A percentile compares a stretch with the other conserved stretches of the same genome.
These are phyloP conservation scores for Meiosimyza decipiens DNA, from an alignment of 2,888 invertebrate species.

Conservation along the genomic window DNA sequence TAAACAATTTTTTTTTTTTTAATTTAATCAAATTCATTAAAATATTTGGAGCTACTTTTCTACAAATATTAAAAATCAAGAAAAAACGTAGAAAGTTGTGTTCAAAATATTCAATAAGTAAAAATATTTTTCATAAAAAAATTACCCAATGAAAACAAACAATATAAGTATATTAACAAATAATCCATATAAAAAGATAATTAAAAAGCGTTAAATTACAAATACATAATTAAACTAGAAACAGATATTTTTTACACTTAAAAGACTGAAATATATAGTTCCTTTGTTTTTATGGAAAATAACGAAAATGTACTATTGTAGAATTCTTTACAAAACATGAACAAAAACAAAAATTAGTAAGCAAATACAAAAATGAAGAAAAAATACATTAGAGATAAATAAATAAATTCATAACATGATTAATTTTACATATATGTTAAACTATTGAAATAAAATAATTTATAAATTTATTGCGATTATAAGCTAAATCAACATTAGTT, in stretches of 20 bases:
- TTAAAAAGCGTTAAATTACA: conserved; percentile 14
- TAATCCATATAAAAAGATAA: background rate
- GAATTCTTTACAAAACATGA: conserved; percentile 17
- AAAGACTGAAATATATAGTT: conserved; percentile 69
- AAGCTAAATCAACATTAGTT: no score
- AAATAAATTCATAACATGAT: background rate
- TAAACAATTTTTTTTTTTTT: no score
- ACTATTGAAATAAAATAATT: background rate
- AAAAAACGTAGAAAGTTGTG: background rate
- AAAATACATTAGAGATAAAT: background rate
- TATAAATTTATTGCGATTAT: no score
- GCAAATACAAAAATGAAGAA: conserved; percentile 23
- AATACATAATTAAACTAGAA: conserved; percentile 18
- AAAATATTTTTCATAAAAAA: background rate
- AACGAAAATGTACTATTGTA: conserved; percentile 36
- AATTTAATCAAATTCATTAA: no score
- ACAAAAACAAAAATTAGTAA: conserved; percentile 17
- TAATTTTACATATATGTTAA: background rate
- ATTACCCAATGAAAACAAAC: background rate
- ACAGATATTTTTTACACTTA: conserved; percentile 64
- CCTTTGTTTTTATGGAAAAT: conserved; percentile 68
- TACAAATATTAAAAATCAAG: background rate
- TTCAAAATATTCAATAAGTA: background rate
- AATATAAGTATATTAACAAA: background rate
- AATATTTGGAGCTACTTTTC: background rate